Evolutionary conservation across 2,797 vertebrate genomes (phyloP).

Genomic region (Sardinella longiceps): DNA sequence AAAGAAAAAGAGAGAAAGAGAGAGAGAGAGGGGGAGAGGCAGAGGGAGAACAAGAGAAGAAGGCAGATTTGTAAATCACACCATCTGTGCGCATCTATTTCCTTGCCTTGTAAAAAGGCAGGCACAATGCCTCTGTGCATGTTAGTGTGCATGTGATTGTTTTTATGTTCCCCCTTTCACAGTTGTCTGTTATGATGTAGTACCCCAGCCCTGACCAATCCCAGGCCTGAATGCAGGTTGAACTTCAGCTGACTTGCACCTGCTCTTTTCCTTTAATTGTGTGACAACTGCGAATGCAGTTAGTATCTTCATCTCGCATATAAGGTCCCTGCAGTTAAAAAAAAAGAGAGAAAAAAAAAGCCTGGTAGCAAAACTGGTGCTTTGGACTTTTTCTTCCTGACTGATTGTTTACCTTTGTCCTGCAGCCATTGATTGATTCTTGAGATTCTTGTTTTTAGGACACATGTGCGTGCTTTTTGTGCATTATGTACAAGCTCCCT

Average conservation of each 20-base stretch:
- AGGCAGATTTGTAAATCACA: not conserved
- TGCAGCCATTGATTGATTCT: too few relatives aligned
- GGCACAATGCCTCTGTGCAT: not conserved
- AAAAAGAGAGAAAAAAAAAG: too few relatives aligned
- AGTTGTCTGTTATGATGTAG: not conserved
- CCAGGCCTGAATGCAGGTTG: not conserved
- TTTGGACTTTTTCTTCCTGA: too few relatives aligned
- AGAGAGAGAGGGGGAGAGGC: too few relatives aligned
- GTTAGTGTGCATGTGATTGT: not conserved
- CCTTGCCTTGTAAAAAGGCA: not conserved
- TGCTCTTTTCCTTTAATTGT: not conserved
- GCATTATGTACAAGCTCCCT: too few relatives aligned
- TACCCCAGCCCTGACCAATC: not conserved
- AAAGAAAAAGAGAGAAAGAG: too few relatives aligned
- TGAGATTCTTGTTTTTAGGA: too few relatives aligned
- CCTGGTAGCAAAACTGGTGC: too few relatives aligned
- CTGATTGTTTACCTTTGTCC: too few relatives aligned
- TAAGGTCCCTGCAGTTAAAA: too few relatives aligned
- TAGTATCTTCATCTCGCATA: not conserved
- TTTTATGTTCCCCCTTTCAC: not conserved
- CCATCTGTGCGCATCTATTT: not conserved
- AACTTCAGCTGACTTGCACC: not conserved
- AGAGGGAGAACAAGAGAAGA: too few relatives aligned
- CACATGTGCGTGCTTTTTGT: too few relatives aligned
- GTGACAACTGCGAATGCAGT: not conserved